Evolutionary conservation across 2,797 vertebrate genomes (phyloP).

Genomic region (Euphonia xanthogaster): DNA sequence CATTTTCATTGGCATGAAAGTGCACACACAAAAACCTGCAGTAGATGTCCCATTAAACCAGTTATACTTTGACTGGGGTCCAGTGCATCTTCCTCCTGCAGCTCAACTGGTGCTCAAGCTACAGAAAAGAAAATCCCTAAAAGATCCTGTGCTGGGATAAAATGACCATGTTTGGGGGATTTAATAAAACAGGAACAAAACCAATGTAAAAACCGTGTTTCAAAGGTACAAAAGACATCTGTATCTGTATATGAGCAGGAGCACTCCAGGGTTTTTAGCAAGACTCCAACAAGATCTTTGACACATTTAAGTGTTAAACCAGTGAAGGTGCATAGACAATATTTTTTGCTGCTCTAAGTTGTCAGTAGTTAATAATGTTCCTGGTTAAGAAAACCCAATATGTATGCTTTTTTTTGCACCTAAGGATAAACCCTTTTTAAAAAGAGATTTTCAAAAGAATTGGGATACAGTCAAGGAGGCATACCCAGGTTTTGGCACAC

Average conservation of each 20-base stretch:
- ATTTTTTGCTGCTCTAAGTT: neutral
- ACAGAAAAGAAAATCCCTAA: neutral
- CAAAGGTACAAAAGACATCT: neutral
- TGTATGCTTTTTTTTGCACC: rapidly evolving
- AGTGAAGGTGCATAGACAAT: neutral
- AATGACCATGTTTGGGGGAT: neutral
- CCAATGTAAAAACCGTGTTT: neutral
- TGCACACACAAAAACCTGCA: neutral
- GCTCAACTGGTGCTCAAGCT: neutral
- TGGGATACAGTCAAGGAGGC: neutral
- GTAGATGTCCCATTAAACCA: neutral
- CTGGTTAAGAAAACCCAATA: neutral
- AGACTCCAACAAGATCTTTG: neutral
- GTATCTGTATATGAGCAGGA: neutral
- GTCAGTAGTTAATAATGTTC: neutral
- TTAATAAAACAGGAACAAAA: neutral
- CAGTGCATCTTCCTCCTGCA: neutral
- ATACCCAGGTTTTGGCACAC: neutral
- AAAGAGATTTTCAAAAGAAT: neutral
- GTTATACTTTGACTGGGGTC: neutral
- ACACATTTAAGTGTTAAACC: neutral
- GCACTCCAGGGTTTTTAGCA: neutral
- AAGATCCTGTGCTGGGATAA: neutral
- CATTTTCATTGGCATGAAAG: neutral
- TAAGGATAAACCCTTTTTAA: neutral